These are phyloP conservation scores for Eptesicus fuscus DNA, from an alignment of 2,113 vertebrate species.

Conservation along the genomic window DNA sequence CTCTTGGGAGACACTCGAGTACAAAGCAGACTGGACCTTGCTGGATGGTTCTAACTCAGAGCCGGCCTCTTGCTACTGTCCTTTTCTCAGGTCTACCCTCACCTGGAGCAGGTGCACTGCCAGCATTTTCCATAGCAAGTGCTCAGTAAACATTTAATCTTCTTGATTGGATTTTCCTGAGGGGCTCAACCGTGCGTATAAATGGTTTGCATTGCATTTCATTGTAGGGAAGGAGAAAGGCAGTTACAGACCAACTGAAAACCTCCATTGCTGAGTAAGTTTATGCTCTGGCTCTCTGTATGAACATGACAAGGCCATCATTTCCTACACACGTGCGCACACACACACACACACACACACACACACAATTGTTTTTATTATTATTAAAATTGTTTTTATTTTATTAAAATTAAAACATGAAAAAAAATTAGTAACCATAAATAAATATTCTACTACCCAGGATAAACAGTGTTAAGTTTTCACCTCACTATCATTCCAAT, in stretches of 20 bases:
- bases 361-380: background rate
- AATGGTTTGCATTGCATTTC: background rate
- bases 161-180: conserved; percentile 10
- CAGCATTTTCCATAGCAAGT: background rate
- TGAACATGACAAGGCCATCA: background rate
- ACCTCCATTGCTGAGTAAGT: background rate
- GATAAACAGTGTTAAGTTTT: background rate
- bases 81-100: background rate
- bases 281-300: background rate
- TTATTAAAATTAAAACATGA: background rate
- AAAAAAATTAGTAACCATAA: background rate
- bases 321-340: background rate
- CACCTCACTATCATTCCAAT: background rate
- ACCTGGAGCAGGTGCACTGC: background rate
- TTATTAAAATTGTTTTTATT: background rate
- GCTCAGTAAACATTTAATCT: background rate
- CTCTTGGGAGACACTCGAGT: conserved; percentile 52
- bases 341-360: background rate
- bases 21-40: conserved; percentile 21
- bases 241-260: background rate
- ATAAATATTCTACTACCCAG: background rate
- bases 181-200: background rate
- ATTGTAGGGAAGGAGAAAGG: background rate
- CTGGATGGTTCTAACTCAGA: background rate
- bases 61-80: background rate